Conservation (phyloP, 2,113 vertebrate species). For the Brachypodius melanocephalos region DNA sequence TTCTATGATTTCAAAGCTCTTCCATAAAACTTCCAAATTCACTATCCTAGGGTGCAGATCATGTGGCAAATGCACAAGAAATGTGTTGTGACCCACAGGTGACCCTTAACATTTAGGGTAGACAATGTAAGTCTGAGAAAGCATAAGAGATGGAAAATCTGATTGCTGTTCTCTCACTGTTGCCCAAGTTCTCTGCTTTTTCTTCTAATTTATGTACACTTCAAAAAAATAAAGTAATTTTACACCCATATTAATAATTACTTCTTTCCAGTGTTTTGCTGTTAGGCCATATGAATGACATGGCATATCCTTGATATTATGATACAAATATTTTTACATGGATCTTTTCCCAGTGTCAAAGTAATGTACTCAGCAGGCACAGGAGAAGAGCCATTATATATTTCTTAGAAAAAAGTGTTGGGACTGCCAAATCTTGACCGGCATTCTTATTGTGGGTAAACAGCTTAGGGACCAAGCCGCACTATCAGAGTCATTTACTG, state of each 20-base stretch:
- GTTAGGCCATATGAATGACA: background rate
- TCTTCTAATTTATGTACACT: background rate
- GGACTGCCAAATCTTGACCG: conserved; percentile 48
- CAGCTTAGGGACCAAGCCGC: conserved; percentile 6
- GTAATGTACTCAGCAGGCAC: background rate
- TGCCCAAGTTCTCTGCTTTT: background rate
- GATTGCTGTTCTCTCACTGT: background rate
- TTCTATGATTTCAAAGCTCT: background rate
- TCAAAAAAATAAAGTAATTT: background rate
- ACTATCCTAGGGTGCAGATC: background rate
- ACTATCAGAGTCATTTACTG: conserved; percentile 45
- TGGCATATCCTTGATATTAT: background rate
- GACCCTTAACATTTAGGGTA: background rate
- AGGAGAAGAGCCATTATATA: background rate
- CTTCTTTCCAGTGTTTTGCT: background rate
- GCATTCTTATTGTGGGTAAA: conserved; percentile 41
- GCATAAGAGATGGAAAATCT: background rate
- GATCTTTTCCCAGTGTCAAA: conserved; percentile 25
- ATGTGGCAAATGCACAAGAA: background rate
- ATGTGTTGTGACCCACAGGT: background rate
- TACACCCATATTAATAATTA: background rate
- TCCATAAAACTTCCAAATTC: background rate
- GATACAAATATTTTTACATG: background rate
- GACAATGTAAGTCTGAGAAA: background rate
- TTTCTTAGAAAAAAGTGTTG: conserved; percentile 32